Conservation (phyloP, 2,888 invertebrate species). For the Hydropsyche betteni region DNA sequence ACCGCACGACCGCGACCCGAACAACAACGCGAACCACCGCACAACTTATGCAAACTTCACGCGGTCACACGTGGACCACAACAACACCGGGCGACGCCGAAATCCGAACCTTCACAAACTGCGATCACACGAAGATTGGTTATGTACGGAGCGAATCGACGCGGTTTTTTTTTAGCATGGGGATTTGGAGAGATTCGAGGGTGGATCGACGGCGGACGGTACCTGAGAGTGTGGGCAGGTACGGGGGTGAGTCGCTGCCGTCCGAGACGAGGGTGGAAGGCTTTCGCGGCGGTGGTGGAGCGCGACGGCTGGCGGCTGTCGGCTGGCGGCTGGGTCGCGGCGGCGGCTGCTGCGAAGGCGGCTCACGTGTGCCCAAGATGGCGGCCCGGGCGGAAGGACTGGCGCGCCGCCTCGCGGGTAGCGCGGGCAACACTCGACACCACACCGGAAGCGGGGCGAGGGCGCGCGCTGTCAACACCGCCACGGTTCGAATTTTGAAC, state of each 20-base stretch:
- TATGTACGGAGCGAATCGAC: slow-evolving; percentile 56
- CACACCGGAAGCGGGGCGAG: slow-evolving; percentile 54
- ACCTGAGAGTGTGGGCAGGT: slow-evolving; percentile 43
- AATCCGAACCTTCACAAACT: slow-evolving; percentile 56
- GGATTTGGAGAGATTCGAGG: background rate
- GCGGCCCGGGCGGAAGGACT: slow-evolving; percentile 54
- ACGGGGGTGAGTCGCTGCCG: slow-evolving; percentile 57
- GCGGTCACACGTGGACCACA: slow-evolving; percentile 6
- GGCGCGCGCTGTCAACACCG: background rate
- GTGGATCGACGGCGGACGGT: no score
- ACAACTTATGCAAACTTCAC: no score
- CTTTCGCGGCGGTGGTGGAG: slow-evolving; percentile 53
- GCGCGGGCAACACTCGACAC: slow-evolving; percentile 60
- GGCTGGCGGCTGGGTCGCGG: slow-evolving; percentile 30
- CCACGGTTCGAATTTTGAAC: background rate
- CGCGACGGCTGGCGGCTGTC: slow-evolving; percentile 44
- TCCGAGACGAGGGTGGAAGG: slow-evolving; percentile 59
- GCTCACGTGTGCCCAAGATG: slow-evolving; percentile 93
- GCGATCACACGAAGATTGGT: background rate
- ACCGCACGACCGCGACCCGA: background rate
- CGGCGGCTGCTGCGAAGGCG: slow-evolving; percentile 32
- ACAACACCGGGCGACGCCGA: slow-evolving; percentile 12
- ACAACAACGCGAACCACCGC: no score
- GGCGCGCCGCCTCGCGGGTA: slow-evolving; percentile 36
- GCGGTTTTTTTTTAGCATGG: slow-evolving; percentile 46